These are phyloP conservation scores for Gyps fulvus DNA, from an alignment of 2,113 vertebrate genomes.

Conservation along the genomic window DNA sequence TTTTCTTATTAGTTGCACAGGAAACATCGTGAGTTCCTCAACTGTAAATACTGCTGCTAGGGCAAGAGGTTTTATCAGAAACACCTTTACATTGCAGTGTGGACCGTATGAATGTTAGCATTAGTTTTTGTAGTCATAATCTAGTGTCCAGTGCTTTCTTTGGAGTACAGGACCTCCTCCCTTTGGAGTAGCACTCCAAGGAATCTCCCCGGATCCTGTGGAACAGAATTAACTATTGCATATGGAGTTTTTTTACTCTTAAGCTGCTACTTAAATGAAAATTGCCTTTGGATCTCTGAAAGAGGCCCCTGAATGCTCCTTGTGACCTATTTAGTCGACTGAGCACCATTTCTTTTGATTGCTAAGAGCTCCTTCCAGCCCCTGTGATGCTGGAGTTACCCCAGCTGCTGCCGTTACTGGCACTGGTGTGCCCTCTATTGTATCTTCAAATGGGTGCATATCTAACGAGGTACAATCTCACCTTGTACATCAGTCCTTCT, in stretches of 20 bases:
- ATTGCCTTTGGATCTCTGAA: background rate
- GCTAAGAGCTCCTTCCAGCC: background rate
- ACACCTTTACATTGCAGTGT: background rate
- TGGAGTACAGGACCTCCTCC: background rate
- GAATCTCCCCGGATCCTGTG: background rate
- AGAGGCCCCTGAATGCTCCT: background rate
- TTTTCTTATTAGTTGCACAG: background rate
- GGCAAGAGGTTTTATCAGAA: background rate
- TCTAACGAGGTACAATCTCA: background rate
- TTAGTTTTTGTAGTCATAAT: background rate
- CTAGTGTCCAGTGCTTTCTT: background rate
- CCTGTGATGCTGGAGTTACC: background rate
- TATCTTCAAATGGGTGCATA: accelerated
- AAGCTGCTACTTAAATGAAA: background rate
- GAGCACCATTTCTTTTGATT: background rate
- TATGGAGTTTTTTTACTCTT: background rate
- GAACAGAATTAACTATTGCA: background rate
- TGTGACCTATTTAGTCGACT: background rate
- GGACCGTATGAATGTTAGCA: background rate
- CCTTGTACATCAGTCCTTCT: background rate
- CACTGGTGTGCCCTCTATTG: accelerated
- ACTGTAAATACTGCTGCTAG: background rate
- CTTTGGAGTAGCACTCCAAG: background rate
- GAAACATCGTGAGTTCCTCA: background rate
- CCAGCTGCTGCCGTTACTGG: background rate